These are phyloP conservation scores for Pedionomus torquatus DNA, from an alignment of 2,113 vertebrate genomes.

Conservation along the genomic window DNA sequence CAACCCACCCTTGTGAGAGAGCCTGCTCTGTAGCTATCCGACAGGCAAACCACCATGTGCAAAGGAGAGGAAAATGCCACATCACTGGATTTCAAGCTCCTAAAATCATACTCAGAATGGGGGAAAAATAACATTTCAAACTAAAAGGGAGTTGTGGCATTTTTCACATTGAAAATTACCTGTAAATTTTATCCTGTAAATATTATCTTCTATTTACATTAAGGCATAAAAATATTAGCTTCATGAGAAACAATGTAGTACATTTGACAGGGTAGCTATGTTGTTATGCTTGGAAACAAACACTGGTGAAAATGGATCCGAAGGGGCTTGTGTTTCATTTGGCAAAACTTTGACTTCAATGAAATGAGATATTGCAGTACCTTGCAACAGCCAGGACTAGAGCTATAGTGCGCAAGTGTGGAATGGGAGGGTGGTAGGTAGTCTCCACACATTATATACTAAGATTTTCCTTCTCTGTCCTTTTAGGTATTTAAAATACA, in stretches of 20 bases:
- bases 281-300: conserved; percentile 4
- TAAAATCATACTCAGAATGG: neutral
- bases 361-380: neutral
- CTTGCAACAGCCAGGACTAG: neutral
- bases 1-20: neutral
- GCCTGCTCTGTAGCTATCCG: neutral
- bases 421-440: neutral
- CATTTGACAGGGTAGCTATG: neutral
- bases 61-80: neutral
- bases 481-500: neutral
- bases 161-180: neutral
- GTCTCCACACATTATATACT: neutral
- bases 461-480: neutral
- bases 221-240: neutral
- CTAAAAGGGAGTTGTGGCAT: neutral
- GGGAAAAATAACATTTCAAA: neutral
- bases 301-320: conserved; percentile 18
- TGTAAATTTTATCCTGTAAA: neutral
- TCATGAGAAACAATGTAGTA: neutral
- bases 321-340: conserved; percentile 6
- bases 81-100: neutral
- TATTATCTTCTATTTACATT: neutral
- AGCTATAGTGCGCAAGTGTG: neutral
- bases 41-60: neutral
- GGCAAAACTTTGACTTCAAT: neutral